Evolutionary conservation across 2,888 invertebrate genomes (phyloP).

Genomic region (Plebejus argus): DNA sequence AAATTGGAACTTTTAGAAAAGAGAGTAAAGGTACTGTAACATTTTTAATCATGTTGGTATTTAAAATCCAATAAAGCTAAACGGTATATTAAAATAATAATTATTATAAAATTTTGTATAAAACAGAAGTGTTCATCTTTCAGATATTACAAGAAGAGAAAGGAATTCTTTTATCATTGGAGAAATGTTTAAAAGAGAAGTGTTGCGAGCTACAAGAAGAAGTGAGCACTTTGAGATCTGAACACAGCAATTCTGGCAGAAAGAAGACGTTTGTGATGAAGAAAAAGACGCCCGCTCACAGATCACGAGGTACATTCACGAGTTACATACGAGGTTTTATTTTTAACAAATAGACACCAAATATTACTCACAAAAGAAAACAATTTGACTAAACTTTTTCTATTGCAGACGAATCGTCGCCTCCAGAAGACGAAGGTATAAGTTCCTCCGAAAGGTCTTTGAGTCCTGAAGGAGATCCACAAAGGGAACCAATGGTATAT

Average conservation of each 20-base stretch:
- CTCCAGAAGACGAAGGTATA: conserved; percentile 93
- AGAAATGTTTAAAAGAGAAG: conserved; percentile 87
- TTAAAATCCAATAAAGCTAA: neutral
- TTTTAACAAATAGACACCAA: no score
- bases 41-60: neutral
- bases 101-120: neutral
- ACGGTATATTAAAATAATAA: no score
- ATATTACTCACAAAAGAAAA: neutral
- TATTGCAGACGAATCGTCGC: conserved; percentile 84
- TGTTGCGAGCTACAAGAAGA: conserved; percentile 88
- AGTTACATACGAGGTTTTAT: no score
- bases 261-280: conserved; percentile 75
- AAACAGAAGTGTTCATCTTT: conserved; percentile 42
- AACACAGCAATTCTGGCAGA: conserved; percentile 70
- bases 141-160: conserved; percentile 90
- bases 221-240: conserved; percentile 82
- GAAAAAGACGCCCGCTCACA: conserved; percentile 70
- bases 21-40: conserved; percentile 82
- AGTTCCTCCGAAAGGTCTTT: conserved; percentile 91
- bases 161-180: conserved; percentile 85
- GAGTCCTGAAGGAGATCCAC: conserved; percentile 85
- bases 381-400: neutral
- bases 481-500: conserved; percentile 82
- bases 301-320: conserved; percentile 70
- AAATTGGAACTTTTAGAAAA: conserved; percentile 86